phyloP scores from a whole-genome alignment of 2,797 vertebrate genomes.

The Nannoperca australis region DNA sequence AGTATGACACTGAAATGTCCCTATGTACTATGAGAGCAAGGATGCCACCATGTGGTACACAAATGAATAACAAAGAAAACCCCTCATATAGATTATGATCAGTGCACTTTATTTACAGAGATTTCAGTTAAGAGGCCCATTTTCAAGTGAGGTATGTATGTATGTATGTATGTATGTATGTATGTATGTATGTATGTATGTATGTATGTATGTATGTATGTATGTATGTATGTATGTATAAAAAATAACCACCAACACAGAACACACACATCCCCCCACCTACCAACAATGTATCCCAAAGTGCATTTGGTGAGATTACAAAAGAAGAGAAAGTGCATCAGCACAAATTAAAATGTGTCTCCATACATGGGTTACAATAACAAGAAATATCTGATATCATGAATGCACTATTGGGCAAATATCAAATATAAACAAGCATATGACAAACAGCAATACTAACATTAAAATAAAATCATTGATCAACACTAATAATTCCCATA shows the following conservation, averaged over 20 bases:
- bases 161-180: too few species aligned
- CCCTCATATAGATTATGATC: slow-evolving; percentile 6
- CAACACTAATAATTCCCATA: slow-evolving; percentile 27
- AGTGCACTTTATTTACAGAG: slow-evolving; percentile 79
- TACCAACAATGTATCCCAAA: slow-evolving; percentile 38
- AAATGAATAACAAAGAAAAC: slow-evolving; percentile 48
- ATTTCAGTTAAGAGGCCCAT: slow-evolving; percentile 41
- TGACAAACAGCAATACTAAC: slow-evolving; percentile 27
- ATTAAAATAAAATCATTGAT: slow-evolving; percentile 37
- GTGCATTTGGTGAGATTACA: slow-evolving; percentile 60
- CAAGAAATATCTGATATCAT: slow-evolving; percentile 30
- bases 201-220: too few species aligned
- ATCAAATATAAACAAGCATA: slow-evolving; percentile 8
- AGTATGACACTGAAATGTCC: background rate
- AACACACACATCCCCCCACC: too few species aligned
- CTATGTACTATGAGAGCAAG: slow-evolving; percentile 37
- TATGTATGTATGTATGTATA: too few species aligned
- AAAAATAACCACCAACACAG: too few species aligned
- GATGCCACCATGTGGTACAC: slow-evolving; percentile 75
- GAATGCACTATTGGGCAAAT: slow-evolving; percentile 20
- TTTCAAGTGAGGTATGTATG: slow-evolving; percentile 29
- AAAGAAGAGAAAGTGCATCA: slow-evolving; percentile 54
- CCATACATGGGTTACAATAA: slow-evolving; percentile 27
- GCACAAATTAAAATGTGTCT: slow-evolving; percentile 46
- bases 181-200: too few species aligned